Evolutionary conservation across 2,113 vertebrate genomes (phyloP).

Genomic region (Pleuronectes platessa): DNA sequence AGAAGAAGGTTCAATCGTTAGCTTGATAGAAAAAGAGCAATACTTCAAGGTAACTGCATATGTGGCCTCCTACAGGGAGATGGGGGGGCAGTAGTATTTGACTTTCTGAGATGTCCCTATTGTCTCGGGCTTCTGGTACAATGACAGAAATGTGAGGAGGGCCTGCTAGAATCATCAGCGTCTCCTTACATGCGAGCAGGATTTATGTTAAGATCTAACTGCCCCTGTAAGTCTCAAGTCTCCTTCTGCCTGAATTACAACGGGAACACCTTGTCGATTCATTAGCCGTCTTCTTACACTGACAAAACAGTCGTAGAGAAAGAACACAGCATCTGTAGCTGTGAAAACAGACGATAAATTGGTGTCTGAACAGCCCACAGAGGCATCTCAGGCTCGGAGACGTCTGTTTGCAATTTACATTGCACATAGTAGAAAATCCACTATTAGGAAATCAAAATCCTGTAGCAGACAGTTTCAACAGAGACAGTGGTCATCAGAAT

Average conservation of each 20-base stretch:
- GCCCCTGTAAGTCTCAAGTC: slow-evolving; percentile 39
- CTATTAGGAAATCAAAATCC: slow-evolving; percentile 11
- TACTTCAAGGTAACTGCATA: slow-evolving; percentile 14
- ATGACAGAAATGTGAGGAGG: slow-evolving; percentile 20
- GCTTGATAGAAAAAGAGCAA: not conserved
- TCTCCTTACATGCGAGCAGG: slow-evolving; percentile 58
- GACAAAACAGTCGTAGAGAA: slow-evolving; percentile 16
- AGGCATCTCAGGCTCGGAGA: not conserved
- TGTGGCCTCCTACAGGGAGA: not conserved
- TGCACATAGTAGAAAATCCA: not conserved
- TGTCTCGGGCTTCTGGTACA: slow-evolving; percentile 4
- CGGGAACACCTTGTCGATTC: slow-evolving; percentile 49
- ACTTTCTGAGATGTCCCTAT: slow-evolving; percentile 9
- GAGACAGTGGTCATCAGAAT: slow-evolving; percentile 21
- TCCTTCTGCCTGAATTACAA: slow-evolving; percentile 47
- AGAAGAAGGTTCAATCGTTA: not conserved
- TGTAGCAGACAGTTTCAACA: slow-evolving; percentile 1
- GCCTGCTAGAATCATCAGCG: slow-evolving; percentile 66
- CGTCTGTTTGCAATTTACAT: slow-evolving; percentile 9
- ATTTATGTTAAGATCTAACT: slow-evolving; percentile 48
- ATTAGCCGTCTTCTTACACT: slow-evolving; percentile 32
- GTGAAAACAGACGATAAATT: slow-evolving; percentile 15
- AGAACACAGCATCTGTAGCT: slow-evolving; percentile 6
- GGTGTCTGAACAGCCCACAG: not conserved
- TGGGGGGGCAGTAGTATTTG: not conserved